Percentiles rank a stretch among this genome's conserved stretches.
phyloP scores from a whole-genome alignment of 2,888 invertebrate species.

The Belgica antarctica region DNA sequence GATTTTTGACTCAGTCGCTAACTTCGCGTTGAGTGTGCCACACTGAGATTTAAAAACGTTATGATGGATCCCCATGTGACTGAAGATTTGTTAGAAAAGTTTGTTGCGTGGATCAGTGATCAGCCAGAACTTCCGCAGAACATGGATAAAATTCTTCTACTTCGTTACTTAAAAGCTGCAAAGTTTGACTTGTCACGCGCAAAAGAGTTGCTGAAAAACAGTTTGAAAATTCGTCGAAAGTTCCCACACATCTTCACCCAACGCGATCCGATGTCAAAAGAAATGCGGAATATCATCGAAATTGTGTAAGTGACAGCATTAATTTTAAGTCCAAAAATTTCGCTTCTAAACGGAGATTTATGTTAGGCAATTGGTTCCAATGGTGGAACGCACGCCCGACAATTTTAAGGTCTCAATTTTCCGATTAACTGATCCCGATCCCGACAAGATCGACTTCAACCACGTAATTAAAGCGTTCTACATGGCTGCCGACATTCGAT shows the following conservation, averaged over 20 bases:
- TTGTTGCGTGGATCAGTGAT: slow-evolving; percentile 13
- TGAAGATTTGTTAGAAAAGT: not conserved
- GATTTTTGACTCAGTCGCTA: slow-evolving; percentile 7
- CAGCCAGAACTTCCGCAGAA: slow-evolving; percentile 18
- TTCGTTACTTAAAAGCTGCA: slow-evolving; percentile 28
- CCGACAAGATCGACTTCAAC: slow-evolving; percentile 64
- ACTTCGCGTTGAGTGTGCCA: not conserved
- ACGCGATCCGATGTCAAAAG: slow-evolving; percentile 59
- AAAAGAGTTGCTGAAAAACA: slow-evolving; percentile 12
- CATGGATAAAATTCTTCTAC: slow-evolving; percentile 12
- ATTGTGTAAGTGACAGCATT: slow-evolving; percentile 57
- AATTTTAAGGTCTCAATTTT: slow-evolving; percentile 68
- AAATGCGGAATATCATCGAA: slow-evolving; percentile 59
- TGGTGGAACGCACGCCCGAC: slow-evolving; percentile 65
- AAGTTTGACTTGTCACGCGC: not conserved
- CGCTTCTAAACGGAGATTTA: too few relatives aligned
- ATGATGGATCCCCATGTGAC: slow-evolving; percentile 13
- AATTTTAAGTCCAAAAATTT: too few relatives aligned
- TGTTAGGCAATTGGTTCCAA: slow-evolving; percentile 61
- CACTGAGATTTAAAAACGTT: not conserved
- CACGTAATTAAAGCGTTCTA: slow-evolving; percentile 69
- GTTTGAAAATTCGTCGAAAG: not conserved
- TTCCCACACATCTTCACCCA: slow-evolving; percentile 63
- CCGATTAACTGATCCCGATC: slow-evolving; percentile 62
- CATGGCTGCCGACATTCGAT: slow-evolving; percentile 68